Evolutionary conservation across 2,888 invertebrate species (phyloP).

Genomic region (Lissocephala sabroskyi): DNA sequence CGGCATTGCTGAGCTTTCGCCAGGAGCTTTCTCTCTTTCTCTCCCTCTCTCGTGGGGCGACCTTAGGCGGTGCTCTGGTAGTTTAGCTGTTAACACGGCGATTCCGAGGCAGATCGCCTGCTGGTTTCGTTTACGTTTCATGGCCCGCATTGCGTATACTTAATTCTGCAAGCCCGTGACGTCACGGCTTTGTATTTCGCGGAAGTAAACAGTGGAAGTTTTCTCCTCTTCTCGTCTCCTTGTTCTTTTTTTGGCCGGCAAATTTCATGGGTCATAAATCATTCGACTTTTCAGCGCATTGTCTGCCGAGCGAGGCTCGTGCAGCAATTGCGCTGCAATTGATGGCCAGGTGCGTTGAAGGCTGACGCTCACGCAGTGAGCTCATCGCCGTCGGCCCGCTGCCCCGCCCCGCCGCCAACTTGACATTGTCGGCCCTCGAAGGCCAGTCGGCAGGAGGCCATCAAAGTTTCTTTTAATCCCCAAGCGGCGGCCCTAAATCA

Average conservation of each 20-base stretch:
- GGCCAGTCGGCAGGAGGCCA: constrained; percentile 31
- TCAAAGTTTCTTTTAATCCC: too few relatives aligned
- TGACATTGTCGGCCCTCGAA: constrained; percentile 42
- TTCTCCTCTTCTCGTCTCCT: constrained; percentile 4
- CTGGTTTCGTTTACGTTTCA: constrained; percentile 51
- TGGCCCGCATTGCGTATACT: constrained; percentile 35
- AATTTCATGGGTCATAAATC: constrained; percentile 41
- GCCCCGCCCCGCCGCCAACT: constrained; percentile 28
- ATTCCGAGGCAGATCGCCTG: constrained; percentile 29
- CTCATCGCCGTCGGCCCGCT: constrained; percentile 10
- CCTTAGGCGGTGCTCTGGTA: neutral
- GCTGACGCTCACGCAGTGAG: constrained; percentile 26
- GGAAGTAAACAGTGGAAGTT: constrained; percentile 52
- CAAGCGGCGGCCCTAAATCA: too few relatives aligned
- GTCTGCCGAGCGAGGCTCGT: constrained; percentile 1
- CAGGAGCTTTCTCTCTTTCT: constrained; percentile 23
- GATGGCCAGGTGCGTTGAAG: constrained; percentile 10
- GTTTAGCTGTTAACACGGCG: constrained; percentile 36
- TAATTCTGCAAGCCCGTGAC: constrained; percentile 33
- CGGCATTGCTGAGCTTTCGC: constrained; percentile 21
- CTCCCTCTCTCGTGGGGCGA: neutral
- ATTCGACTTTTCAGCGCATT: constrained; percentile 45
- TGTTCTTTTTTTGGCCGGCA: constrained; percentile 1
- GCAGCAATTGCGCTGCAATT: constrained; percentile 46
- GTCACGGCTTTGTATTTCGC: constrained; percentile 54